A percentile compares a stretch with the other conserved stretches of the same genome.
Evolutionary conservation across 2,113 vertebrate species (phyloP).

Genomic region (Caranx ignobilis): DNA sequence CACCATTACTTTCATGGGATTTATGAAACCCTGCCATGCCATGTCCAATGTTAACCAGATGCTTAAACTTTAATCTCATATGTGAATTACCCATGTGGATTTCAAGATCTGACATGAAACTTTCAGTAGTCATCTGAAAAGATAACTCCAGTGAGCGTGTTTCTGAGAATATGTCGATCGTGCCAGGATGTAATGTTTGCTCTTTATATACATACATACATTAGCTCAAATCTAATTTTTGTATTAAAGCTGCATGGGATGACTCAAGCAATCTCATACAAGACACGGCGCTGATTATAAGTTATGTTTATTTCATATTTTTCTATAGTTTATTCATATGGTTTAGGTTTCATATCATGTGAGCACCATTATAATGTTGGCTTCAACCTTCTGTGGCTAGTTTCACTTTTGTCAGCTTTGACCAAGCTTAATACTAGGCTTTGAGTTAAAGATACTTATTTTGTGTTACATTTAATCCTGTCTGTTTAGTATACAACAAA

Average conservation of each 20-base stretch:
- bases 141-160: slow-evolving; percentile 17
- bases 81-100: slow-evolving; percentile 51
- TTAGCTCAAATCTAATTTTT: slow-evolving; percentile 6
- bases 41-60: slow-evolving; percentile 45
- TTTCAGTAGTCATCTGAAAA: slow-evolving; percentile 32
- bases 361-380: background rate
- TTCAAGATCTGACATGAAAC: slow-evolving; percentile 48
- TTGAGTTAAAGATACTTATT: background rate
- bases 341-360: background rate
- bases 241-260: slow-evolving; percentile 5
- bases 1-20: slow-evolving; percentile 60
- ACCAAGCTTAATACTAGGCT: background rate
- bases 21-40: slow-evolving; percentile 40
- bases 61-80: slow-evolving; percentile 63
- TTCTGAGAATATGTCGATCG: slow-evolving; percentile 13
- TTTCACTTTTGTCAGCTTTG: background rate
- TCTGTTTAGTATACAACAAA: slow-evolving; percentile 4
- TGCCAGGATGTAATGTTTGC: slow-evolving; percentile 6
- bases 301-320: slow-evolving; percentile 9
- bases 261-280: background rate
- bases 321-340: slow-evolving; percentile 1
- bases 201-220: background rate
- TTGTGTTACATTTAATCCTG: background rate
- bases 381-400: slow-evolving; percentile 1
- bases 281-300: background rate